phyloP scores from a whole-genome alignment of 2,888 invertebrate species.

The Erebia aethiops region DNA sequence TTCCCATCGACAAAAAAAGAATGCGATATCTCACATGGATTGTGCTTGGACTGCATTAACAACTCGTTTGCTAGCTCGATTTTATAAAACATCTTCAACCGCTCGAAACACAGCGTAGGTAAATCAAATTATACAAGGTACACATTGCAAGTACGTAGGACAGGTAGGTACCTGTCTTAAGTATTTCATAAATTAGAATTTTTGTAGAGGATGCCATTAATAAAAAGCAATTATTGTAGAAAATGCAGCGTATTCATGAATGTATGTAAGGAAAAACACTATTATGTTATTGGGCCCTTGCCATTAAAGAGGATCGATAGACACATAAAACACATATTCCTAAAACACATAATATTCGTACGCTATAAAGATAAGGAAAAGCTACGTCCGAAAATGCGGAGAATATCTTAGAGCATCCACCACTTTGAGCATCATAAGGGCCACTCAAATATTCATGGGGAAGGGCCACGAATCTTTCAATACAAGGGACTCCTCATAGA shows the following conservation, averaged over 20 bases:
- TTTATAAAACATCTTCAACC: too few relatives aligned
- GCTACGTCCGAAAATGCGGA: slow-evolving; percentile 16
- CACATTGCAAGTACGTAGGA: too few relatives aligned
- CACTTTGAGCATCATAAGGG: slow-evolving; percentile 39
- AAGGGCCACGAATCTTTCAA: slow-evolving; percentile 37
- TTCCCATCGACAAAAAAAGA: too few relatives aligned
- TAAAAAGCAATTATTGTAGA: background rate
- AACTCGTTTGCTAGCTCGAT: too few relatives aligned
- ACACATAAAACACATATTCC: slow-evolving; percentile 1
- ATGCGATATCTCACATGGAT: too few relatives aligned
- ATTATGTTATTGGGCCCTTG: slow-evolving; percentile 38
- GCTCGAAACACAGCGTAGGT: too few relatives aligned
- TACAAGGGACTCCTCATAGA: slow-evolving; percentile 45
- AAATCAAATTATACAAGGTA: too few relatives aligned
- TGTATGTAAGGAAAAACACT: slow-evolving; percentile 35
- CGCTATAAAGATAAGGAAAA: slow-evolving; percentile 14
- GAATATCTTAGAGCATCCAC: slow-evolving; percentile 25
- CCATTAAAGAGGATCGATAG: slow-evolving; percentile 26
- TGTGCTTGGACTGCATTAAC: too few relatives aligned
- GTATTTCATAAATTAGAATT: too few relatives aligned
- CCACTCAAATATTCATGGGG: slow-evolving; percentile 43
- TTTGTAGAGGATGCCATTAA: too few relatives aligned
- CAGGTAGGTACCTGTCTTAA: too few relatives aligned
- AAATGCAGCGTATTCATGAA: background rate
- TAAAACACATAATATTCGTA: slow-evolving; percentile 15